Evolutionary conservation across 2,888 invertebrate genomes (phyloP).

Genomic region (Sycophila texana): DNA sequence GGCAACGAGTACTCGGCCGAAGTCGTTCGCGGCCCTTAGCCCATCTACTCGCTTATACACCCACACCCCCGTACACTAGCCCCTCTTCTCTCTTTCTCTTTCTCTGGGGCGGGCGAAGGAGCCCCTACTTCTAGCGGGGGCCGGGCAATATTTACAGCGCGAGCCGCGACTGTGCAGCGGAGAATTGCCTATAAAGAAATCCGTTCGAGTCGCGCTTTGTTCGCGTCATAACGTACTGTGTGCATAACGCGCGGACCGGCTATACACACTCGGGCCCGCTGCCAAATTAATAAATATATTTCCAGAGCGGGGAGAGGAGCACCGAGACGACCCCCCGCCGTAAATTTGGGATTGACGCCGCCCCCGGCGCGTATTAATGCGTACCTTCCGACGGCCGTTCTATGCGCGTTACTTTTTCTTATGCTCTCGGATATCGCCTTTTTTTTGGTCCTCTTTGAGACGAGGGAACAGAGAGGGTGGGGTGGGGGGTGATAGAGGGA

Average conservation of each 20-base stretch:
- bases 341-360: slow-evolving; percentile 69
- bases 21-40: neutral
- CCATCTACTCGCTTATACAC: neutral
- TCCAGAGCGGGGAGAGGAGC: slow-evolving; percentile 46
- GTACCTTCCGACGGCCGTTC: slow-evolving; percentile 20
- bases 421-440: slow-evolving; percentile 45
- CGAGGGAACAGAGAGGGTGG: no score
- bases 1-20: neutral
- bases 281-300: slow-evolving; percentile 75
- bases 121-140: slow-evolving; percentile 2
- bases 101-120: slow-evolving; percentile 28
- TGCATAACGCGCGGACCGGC: slow-evolving; percentile 13
- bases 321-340: slow-evolving; percentile 58
- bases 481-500: neutral
- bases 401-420: slow-evolving; percentile 42
- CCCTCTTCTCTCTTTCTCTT: slow-evolving; percentile 1
- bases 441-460: no score
- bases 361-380: slow-evolving; percentile 54
- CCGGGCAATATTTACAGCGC: slow-evolving; percentile 72
- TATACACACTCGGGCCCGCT: slow-evolving; percentile 43
- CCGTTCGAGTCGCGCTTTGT: slow-evolving; percentile 73
- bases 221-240: slow-evolving; percentile 71
- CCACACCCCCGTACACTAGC: neutral
- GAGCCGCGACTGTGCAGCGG: slow-evolving; percentile 62
- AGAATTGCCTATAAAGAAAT: slow-evolving; percentile 76